Conservation (phyloP, 2,797 vertebrate genomes). For the Lutra lutra region DNA sequence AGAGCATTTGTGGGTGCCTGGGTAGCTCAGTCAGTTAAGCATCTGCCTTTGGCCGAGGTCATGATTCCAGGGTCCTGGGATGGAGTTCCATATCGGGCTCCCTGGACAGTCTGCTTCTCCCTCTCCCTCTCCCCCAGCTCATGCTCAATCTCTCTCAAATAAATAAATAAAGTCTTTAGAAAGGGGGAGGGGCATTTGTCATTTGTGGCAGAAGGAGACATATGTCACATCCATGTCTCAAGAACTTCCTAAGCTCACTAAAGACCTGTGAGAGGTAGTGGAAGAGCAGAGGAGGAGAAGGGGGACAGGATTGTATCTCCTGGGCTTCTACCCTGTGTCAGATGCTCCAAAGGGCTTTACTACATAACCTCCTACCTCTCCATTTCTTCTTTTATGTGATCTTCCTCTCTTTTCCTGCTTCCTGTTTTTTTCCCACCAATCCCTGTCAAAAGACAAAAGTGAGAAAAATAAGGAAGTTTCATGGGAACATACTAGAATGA, state of each 20-base stretch:
- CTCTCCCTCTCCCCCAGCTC: too few relatives aligned
- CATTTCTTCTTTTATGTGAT: not conserved
- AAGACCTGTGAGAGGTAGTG: not conserved
- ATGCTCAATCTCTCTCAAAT: too few relatives aligned
- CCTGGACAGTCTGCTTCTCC: too few relatives aligned
- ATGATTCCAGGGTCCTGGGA: not conserved
- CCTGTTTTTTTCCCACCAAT: not conserved
- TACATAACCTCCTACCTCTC: not conserved
- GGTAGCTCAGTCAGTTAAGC: not conserved
- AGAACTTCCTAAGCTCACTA: not conserved
- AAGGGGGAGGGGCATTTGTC: not conserved
- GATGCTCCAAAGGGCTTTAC: not conserved
- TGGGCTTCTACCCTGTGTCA: not conserved
- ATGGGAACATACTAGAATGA: not conserved
- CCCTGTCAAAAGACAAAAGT: not conserved
- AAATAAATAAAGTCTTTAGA: too few relatives aligned
- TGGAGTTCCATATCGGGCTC: too few relatives aligned
- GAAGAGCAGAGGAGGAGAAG: not conserved
- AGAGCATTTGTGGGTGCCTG: not conserved
- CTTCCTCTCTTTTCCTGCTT: not conserved
- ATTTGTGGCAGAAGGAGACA: not conserved
- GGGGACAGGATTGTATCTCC: not conserved
- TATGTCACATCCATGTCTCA: not conserved
- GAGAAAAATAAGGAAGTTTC: not conserved
- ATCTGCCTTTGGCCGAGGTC: not conserved